A percentile compares a stretch with the other conserved stretches of the same genome.
Conservation (phyloP, 2,888 invertebrate species). For the Tenthredo scrophulariae region DNA sequence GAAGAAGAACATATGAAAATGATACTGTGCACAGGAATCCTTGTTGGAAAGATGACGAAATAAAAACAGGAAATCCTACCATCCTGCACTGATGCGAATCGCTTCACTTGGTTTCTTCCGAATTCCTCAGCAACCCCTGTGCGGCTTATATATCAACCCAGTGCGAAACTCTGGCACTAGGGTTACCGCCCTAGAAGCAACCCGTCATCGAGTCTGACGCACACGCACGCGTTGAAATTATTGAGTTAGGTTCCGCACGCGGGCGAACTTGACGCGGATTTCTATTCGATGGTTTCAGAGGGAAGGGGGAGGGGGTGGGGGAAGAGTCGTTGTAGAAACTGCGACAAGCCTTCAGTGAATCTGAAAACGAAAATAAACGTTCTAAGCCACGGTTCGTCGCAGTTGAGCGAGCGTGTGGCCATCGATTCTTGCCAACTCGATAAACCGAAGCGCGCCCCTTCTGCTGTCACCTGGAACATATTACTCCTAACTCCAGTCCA, state of each 20-base stretch:
- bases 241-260: conserved; percentile 30
- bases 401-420: conserved; percentile 21
- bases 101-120: conserved; percentile 21
- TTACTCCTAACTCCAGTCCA: conserved; percentile 20
- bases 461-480: conserved; percentile 43
- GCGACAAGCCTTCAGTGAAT: conserved; percentile 25
- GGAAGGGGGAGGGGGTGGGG: neutral
- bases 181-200: neutral
- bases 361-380: conserved; percentile 41
- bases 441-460: conserved; percentile 20
- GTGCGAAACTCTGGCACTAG: neutral
- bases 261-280: conserved; percentile 22
- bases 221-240: conserved; percentile 25
- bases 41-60: neutral
- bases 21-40: neutral
- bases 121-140: neutral
- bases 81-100: conserved; percentile 7
- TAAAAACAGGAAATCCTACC: conserved; percentile 2
- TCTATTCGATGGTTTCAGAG: neutral
- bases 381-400: neutral
- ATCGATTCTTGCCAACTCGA: conserved; percentile 45
- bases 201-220: conserved; percentile 21
- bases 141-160: neutral
- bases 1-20: neutral
- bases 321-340: neutral